Percentiles rank a stretch among this genome's conserved stretches.
Evolutionary conservation across 2,113 vertebrate genomes (phyloP).

Genomic region (Geothlypis trichas): DNA sequence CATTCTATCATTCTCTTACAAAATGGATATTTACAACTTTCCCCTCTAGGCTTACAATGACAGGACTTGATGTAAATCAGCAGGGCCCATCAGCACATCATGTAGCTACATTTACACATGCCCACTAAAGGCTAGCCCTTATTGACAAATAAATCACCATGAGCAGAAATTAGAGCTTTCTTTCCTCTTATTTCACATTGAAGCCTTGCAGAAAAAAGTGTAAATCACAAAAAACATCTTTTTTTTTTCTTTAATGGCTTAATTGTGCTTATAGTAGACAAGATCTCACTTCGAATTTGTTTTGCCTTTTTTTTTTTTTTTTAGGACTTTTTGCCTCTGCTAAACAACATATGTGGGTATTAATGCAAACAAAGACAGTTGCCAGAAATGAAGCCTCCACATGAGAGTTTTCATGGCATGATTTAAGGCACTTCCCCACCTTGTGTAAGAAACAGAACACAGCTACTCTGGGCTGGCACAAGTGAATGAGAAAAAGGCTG

Average conservation of each 20-base stretch:
- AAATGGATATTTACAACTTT: neutral
- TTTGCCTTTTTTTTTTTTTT: neutral
- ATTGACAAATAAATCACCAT: neutral
- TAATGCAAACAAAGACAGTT: neutral
- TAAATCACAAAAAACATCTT: neutral
- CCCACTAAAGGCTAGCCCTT: neutral
- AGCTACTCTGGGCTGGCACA: neutral
- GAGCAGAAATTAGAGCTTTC: neutral
- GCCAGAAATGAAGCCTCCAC: neutral
- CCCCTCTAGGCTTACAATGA: neutral
- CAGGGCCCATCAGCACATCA: neutral
- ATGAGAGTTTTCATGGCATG: neutral
- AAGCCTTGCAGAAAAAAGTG: neutral
- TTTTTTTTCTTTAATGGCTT: neutral
- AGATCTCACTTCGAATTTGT: neutral
- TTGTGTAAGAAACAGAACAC: neutral
- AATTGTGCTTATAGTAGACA: neutral
- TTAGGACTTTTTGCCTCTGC: neutral
- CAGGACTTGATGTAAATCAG: neutral
- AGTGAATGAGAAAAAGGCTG: neutral
- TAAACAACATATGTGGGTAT: neutral
- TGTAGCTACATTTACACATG: fast-evolving
- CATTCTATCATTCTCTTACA: neutral
- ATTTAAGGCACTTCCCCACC: neutral
- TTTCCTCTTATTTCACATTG: neutral